These are phyloP conservation scores for Papilio xuthus DNA, from an alignment of 1,140 invertebrate species.

Conservation along the genomic window DNA sequence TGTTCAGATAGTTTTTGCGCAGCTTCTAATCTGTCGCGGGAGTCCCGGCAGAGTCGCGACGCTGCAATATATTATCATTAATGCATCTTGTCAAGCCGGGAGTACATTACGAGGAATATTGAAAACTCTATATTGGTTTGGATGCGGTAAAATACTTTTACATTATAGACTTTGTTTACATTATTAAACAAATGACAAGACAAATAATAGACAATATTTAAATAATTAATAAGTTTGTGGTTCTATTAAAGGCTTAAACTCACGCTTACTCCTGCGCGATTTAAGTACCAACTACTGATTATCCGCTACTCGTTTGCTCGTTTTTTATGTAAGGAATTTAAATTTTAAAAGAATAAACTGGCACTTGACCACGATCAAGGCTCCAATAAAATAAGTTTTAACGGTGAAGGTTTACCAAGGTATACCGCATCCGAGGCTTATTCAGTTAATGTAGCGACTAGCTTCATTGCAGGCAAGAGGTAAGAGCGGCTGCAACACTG, in stretches of 20 bases:
- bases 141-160: slow-evolving; percentile 44
- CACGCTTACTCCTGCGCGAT: no score
- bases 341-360: no score
- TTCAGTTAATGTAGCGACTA: slow-evolving; percentile 25
- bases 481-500: slow-evolving; percentile 47
- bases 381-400: background rate
- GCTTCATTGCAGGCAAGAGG: slow-evolving; percentile 34
- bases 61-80: slow-evolving; percentile 77
- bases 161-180: no score
- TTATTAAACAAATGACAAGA: no score
- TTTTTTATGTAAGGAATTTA: no score
- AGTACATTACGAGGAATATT: slow-evolving; percentile 46
- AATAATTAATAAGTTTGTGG: no score
- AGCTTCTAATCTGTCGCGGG: slow-evolving; percentile 28
- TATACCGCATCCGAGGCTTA: slow-evolving; percentile 4
- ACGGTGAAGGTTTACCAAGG: background rate
- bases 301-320: no score
- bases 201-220: no score
- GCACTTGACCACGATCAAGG: no score
- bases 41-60: slow-evolving; percentile 46
- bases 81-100: slow-evolving; percentile 63
- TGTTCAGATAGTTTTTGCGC: slow-evolving; percentile 38
- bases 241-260: no score
- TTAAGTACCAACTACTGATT: no score
- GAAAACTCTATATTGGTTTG: slow-evolving; percentile 7